A percentile compares a stretch with the other conserved stretches of the same genome.
Conservation (phyloP, 2,113 vertebrate genomes). For the Bufo bufo region DNA sequence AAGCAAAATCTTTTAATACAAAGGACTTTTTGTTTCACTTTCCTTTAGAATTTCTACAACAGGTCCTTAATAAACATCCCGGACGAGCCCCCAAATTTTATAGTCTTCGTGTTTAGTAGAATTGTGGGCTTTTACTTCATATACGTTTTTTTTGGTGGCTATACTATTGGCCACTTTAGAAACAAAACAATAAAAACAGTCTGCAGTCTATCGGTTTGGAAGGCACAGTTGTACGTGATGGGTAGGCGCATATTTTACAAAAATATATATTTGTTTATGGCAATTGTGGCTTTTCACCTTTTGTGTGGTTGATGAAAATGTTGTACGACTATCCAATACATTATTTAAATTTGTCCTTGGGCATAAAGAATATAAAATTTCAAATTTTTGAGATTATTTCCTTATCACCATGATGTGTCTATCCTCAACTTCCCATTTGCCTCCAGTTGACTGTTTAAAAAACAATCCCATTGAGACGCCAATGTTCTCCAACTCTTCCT, state of each 20-base stretch:
- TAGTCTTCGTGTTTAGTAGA: neutral
- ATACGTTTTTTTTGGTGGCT: neutral
- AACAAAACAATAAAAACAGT: conserved; percentile 3
- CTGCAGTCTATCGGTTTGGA: conserved; percentile 41
- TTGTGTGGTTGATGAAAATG: neutral
- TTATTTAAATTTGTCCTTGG: neutral
- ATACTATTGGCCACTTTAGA: neutral
- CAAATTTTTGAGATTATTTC: too few species aligned
- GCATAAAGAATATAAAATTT: too few species aligned
- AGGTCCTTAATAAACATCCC: neutral
- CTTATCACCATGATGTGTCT: too few species aligned
- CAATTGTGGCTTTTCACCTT: conserved; percentile 8
- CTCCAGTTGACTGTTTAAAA: too few species aligned
- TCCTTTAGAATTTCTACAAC: neutral
- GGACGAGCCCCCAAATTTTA: neutral
- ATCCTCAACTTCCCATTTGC: too few species aligned
- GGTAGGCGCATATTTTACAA: conserved; percentile 11
- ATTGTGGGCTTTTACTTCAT: neutral
- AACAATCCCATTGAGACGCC: too few species aligned
- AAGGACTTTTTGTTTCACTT: neutral
- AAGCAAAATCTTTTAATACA: neutral
- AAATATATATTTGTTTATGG: conserved; percentile 21
- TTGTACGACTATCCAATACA: neutral
- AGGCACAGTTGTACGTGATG: conserved; percentile 24
- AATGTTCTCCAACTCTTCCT: too few species aligned